Evolutionary conservation across 37 sponge, comb jelly and placozoan species (phyloP).

Genomic region (Mnemiopsis leidyi): DNA sequence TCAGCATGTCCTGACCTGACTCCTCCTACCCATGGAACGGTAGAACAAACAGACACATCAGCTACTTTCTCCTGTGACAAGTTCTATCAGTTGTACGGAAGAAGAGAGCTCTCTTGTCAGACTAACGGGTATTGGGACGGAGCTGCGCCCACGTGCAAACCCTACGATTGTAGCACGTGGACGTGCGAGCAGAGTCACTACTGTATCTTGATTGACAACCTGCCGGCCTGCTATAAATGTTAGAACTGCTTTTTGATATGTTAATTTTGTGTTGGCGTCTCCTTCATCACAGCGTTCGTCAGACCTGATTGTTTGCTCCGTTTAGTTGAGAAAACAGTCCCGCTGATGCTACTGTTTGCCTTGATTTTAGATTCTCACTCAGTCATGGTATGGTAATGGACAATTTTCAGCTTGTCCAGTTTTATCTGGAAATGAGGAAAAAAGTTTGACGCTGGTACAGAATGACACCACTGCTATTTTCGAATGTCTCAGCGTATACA

Average conservation of each 20-base stretch:
- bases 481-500: neutral
- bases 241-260: neutral
- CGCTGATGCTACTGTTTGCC: too few species aligned
- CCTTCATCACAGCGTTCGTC: too few species aligned
- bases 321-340: too few species aligned
- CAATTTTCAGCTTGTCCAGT: neutral
- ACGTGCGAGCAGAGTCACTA: neutral
- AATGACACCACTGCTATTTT: neutral
- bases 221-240: neutral
- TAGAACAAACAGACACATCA: neutral
- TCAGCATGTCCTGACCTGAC: neutral
- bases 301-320: too few species aligned
- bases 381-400: too few species aligned
- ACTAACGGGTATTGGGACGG: constrained; percentile 13
- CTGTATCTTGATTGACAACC: neutral
- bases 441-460: neutral
- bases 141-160: neutral
- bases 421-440: neutral
- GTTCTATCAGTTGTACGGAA: neutral
- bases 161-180: neutral
- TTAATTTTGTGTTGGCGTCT: too few species aligned
- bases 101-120: neutral
- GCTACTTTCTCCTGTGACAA: neutral
- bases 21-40: neutral
- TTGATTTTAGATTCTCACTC: too few species aligned